Base-by-base conservation (phyloP, 2,888 invertebrate genomes). In the Allophyes oxyacanthae region DNA sequence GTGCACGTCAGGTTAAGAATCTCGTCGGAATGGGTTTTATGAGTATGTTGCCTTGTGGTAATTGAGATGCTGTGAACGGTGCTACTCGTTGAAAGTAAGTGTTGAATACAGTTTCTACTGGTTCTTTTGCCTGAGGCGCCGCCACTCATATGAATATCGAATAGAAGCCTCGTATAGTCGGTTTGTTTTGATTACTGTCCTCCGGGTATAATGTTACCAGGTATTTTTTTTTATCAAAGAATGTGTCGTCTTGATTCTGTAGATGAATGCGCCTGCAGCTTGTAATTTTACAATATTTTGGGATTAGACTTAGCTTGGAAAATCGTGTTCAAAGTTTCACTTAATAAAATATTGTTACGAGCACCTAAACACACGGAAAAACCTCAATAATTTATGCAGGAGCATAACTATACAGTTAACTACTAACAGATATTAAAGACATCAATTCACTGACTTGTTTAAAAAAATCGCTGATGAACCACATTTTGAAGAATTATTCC, bases 1-100 rank as follows among this genome's bases (percentile, higher is more conserved):
- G 55, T 58, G 58, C 65, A 65, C 57, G 53, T 42, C 69, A 64
- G 34, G 57, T 55, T 58, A 20, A 59, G 56, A 72, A 69, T 76
- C 52, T 69, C 70, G 66, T 75, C 33, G 38, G 56, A 61, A 71
- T 64, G 34, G 44, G 30, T 64, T 56, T 50, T 60, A 64, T 41
- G 45, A 53, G 20, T 44, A 48, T 59, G 65, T n/a, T 58, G 63
- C 48, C 54, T 56, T 36, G 53, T 56, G 57, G 32, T 64, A 54
- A 66, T 70, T 61, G 53, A 53, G 54, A 68, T 26, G 41, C 57
- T 58, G 52, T 53, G 57, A 57, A 64, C 46, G 42, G 44, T 38
- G 45, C 28, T 42, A 26, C 20, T 43, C 50, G 53, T 57, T 54
- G 49, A 58, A 58, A 72, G 67, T 51, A 49, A 54, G 36, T 36